Evolutionary conservation across 2,113 vertebrate genomes (phyloP).

Genomic region (Gasterosteus nipponicus): DNA sequence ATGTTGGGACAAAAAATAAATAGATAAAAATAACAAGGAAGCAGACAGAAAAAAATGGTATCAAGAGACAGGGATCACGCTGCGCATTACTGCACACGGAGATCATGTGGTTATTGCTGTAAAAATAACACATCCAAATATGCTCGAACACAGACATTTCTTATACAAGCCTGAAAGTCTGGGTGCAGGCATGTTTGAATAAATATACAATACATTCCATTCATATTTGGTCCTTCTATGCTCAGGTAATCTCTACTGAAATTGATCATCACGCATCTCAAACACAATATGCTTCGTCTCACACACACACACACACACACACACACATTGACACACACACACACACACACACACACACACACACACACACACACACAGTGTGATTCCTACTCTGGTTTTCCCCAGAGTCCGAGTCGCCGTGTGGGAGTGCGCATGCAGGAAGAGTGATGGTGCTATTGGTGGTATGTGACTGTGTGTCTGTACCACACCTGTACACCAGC

Average conservation of each 20-base stretch:
- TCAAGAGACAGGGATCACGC: slow-evolving; percentile 54
- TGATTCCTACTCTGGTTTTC: slow-evolving; percentile 51
- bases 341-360: slow-evolving; percentile 21
- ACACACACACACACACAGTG: slow-evolving; percentile 39
- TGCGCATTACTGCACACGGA: slow-evolving; percentile 48
- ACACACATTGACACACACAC: slow-evolving; percentile 43
- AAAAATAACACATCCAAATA: slow-evolving; percentile 59
- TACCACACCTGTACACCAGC: slow-evolving; percentile 52
- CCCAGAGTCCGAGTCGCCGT: slow-evolving; percentile 46
- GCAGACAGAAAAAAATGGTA: slow-evolving; percentile 35
- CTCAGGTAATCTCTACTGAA: slow-evolving; percentile 5
- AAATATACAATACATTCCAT: slow-evolving; percentile 40
- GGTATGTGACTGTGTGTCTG: slow-evolving; percentile 16
- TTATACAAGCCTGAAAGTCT: slow-evolving; percentile 20
- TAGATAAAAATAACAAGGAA: slow-evolving; percentile 25
- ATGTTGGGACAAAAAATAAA: slow-evolving; percentile 28
- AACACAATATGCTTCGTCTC: slow-evolving; percentile 2
- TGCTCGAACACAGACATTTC: slow-evolving; percentile 4
- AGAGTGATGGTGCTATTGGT: slow-evolving; percentile 17
- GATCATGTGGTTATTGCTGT: slow-evolving; percentile 63
- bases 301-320: slow-evolving; percentile 24
- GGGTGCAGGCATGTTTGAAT: slow-evolving; percentile 36
- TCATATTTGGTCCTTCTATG: slow-evolving; percentile 13
- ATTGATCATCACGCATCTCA: slow-evolving; percentile 5
- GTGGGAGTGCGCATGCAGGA: slow-evolving; percentile 25